Percentiles rank a stretch among this genome's conserved stretches.
phyloP scores from a whole-genome alignment of 92 coral and sea anemone species.

The Scolanthus callimorphus region DNA sequence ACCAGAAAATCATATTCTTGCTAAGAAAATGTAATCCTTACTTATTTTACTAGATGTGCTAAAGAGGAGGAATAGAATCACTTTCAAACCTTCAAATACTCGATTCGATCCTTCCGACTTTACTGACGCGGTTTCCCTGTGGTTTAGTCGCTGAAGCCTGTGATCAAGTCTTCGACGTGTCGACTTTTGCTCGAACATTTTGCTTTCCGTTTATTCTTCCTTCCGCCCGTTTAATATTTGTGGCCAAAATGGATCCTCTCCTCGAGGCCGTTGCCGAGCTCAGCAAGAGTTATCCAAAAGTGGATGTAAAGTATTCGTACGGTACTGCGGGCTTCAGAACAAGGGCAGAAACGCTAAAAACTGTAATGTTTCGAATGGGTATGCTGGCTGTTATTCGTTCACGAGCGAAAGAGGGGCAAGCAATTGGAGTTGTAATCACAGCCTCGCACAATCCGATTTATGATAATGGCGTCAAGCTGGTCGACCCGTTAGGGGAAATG shows the following conservation, averaged over 20 bases:
- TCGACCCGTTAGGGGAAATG: constrained; percentile 98
- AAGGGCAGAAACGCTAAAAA: constrained; percentile 60
- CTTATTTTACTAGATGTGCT: no score
- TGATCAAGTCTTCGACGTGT: no score
- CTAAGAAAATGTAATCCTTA: no score
- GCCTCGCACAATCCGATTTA: constrained; percentile 96
- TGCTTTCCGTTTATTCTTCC: no score
- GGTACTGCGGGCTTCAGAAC: constrained; percentile 98
- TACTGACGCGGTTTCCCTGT: no score
- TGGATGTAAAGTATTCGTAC: constrained; percentile 70
- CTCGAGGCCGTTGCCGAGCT: constrained; percentile 65
- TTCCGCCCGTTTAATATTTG: no score
- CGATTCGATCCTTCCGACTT: no score
- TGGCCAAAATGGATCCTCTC: constrained; percentile 49
- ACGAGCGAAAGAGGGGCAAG: constrained; percentile 72
- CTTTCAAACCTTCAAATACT: no score
- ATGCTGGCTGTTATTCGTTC: constrained; percentile 89
- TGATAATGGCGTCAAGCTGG: constrained; percentile 95
- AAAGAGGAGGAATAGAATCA: no score
- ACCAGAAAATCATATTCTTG: no score
- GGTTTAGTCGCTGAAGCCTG: no score
- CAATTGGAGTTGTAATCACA: constrained; percentile 90
- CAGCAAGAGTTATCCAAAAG: constrained; percentile 71
- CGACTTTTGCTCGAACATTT: no score
- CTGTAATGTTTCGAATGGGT: constrained; percentile 99